Base-by-base conservation (phyloP, 2,888 invertebrate species). In the Lithophane socia region DNA sequence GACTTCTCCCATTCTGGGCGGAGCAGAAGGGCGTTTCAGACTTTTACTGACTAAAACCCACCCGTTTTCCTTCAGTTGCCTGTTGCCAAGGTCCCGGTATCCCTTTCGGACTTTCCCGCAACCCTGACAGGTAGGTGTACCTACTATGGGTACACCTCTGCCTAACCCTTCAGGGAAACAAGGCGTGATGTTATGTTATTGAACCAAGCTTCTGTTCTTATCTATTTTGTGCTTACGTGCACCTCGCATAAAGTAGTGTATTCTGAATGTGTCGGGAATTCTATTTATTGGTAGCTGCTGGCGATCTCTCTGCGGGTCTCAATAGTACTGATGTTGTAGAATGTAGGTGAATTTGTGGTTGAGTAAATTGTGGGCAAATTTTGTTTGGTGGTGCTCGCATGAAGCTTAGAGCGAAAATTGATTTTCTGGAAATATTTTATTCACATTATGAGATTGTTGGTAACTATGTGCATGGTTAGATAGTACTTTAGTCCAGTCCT, bases 211-310 rank as follows among this genome's bases (percentile, higher is more conserved):
- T 63, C 54, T 77, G 61, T 10, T 3, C 1, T 1, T 21, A 24
- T 29, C 37, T n/a, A 54, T 79, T 47, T 47, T 24, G 3, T 63
- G 21, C 3, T 54, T 13, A 42, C 42, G 12, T 85, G 79, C 68
- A 79, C 42, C 49, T 73, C 47, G 66, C 67, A 76, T 84, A 81
- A 75, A 84, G 75, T 74, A 73, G 56, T 67, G 49, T 76, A 69
- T 78, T 68, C 47, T 37, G 71, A 60, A 77, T 79, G 61, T 81
- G 76, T 56, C 58, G 60, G 37, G 63, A 75, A 70, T 82, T 77
- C 67, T 76, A 86, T 85, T 81, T 77, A 79, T 77, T 75, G 66
- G 63, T 64, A 29, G 24, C 54, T 29, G 66, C 56, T 73, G 73
- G 42, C n/a, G 47, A 69, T 54, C 47, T 81, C 82, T 75, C 77